These are phyloP conservation scores for Ranitomeya imitator DNA, from an alignment of 2,113 vertebrate genomes.

Conservation along the genomic window DNA sequence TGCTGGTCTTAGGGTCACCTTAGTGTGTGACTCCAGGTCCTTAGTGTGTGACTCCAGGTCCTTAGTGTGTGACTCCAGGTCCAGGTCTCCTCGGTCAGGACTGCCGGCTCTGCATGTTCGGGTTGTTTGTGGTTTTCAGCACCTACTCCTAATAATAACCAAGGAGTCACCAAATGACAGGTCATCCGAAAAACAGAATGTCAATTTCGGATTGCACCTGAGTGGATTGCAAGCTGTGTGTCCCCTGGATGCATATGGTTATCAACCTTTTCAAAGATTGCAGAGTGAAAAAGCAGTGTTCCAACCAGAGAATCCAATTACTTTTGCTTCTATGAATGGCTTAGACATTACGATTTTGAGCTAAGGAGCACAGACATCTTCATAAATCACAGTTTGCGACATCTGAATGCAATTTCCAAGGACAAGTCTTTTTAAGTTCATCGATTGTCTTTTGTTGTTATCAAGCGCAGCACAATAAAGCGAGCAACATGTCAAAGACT, in stretches of 20 bases:
- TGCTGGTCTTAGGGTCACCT: slow-evolving; percentile 1
- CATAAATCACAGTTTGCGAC: slow-evolving; percentile 29
- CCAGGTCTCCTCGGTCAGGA: not conserved
- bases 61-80: not conserved
- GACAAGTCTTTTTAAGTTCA: not conserved
- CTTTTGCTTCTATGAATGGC: not conserved
- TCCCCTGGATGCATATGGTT: not conserved
- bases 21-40: not conserved
- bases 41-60: slow-evolving; percentile 4
- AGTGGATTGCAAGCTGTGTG: not conserved
- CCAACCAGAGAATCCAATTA: slow-evolving; percentile 15
- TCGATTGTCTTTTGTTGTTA: not conserved
- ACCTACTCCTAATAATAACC: not conserved
- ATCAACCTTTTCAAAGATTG: slow-evolving; percentile 1
- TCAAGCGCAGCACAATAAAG: not conserved
- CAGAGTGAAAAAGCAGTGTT: slow-evolving; percentile 3
- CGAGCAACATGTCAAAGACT: not conserved
- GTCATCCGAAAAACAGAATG: not conserved
- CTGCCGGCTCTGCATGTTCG: not conserved
- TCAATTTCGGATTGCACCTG: not conserved
- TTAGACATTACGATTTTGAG: slow-evolving; percentile 14
- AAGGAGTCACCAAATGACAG: not conserved
- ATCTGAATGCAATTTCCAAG: slow-evolving; percentile 15
- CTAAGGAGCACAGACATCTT: not conserved
- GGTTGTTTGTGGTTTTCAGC: not conserved